Percentiles rank a stretch among this genome's conserved stretches.
Conservation (phyloP, 2,888 invertebrate genomes). For the Melieria picta region DNA sequence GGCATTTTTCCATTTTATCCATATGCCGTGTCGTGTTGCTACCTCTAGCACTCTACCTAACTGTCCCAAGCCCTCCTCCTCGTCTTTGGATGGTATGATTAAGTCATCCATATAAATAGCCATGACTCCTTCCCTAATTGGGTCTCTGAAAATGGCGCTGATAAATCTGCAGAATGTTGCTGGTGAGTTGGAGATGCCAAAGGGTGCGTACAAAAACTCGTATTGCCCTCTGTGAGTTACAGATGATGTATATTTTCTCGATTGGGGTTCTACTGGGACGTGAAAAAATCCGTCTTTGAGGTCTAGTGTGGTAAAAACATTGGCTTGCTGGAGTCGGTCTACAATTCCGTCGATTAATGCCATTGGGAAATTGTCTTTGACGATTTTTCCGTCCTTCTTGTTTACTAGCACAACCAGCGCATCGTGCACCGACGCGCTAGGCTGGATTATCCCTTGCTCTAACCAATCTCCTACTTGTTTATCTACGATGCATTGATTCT, state of each 20-base stretch:
- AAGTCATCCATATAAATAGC: slow-evolving; percentile 6
- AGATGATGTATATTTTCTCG: not conserved
- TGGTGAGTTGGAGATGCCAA: slow-evolving; percentile 10
- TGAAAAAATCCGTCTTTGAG: slow-evolving; percentile 13
- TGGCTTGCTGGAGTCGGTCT: not conserved
- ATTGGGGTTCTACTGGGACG: not conserved
- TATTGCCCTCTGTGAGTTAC: not conserved
- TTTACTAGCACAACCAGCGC: not conserved
- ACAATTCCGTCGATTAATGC: not conserved
- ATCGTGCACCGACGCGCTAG: not conserved
- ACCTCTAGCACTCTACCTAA: not conserved
- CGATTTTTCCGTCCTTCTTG: not conserved
- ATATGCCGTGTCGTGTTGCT: not conserved
- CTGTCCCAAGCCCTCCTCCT: not conserved
- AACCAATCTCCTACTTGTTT: slow-evolving; percentile 10
- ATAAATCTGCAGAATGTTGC: not conserved
- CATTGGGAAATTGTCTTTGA: not conserved
- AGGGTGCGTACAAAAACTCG: no score
- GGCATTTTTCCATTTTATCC: slow-evolving; percentile 7
- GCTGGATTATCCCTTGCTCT: not conserved
- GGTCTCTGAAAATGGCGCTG: not conserved
- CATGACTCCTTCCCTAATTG: not conserved
- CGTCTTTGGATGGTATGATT: slow-evolving; percentile 6
- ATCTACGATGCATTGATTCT: slow-evolving; percentile 3
- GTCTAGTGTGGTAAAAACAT: not conserved